Percentiles rank a stretch among this genome's conserved stretches.
phyloP scores from a whole-genome alignment of 2,888 invertebrate species.

The Fragum whitleyi region DNA sequence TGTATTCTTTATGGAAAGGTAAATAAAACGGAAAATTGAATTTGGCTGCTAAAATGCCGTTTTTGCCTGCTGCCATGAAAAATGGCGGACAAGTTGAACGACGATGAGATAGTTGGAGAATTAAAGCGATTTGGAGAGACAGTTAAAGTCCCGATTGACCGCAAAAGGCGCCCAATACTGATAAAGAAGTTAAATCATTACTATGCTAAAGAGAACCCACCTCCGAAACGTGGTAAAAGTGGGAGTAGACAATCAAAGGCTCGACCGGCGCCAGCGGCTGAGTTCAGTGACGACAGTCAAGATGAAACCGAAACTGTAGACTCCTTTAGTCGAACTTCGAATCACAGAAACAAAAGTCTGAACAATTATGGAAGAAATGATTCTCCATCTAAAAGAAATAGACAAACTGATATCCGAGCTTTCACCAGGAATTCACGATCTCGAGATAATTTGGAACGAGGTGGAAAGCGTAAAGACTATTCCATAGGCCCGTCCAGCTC shows the following conservation, averaged over 20 bases:
- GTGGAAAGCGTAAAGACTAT: background rate
- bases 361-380: slow-evolving; percentile 17
- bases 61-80: slow-evolving; percentile 32
- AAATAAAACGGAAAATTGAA: background rate
- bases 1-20: no score
- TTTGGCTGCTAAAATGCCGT: slow-evolving; percentile 33
- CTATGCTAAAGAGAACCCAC: slow-evolving; percentile 70
- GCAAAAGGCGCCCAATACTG: slow-evolving; percentile 72
- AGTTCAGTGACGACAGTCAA: slow-evolving; percentile 69
- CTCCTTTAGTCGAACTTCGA: background rate
- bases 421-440: background rate
- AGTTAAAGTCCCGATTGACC: slow-evolving; percentile 73
- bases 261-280: slow-evolving; percentile 43
- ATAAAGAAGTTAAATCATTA: slow-evolving; percentile 80
- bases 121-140: slow-evolving; percentile 76
- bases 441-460: background rate
- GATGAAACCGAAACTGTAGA: slow-evolving; percentile 60
- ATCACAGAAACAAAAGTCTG: slow-evolving; percentile 9
- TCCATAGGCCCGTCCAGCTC: background rate
- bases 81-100: slow-evolving; percentile 79
- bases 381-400: slow-evolving; percentile 28
- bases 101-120: slow-evolving; percentile 73
- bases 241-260: slow-evolving; percentile 48
- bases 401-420: slow-evolving; percentile 30
- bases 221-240: slow-evolving; percentile 52